Evolutionary conservation across 2,797 vertebrate genomes (phyloP), one percentile per base, ranked within the genome.

Genomic region (Masticophis lateralis): DNA sequence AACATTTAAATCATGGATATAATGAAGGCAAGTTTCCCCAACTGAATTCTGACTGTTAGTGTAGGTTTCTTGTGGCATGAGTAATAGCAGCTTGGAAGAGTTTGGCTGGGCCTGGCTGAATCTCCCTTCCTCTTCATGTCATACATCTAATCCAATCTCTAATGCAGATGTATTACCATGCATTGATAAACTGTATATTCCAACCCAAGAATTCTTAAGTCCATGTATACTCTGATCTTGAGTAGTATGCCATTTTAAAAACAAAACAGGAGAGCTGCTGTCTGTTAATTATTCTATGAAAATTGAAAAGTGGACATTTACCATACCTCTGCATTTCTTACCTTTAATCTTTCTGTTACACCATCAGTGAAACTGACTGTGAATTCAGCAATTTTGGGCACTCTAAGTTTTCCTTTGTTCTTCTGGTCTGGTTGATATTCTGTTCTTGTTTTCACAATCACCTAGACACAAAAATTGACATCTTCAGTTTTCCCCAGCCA

Each of bases 391-490:
- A 99, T 99, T 98, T 99, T 99, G 51, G 99, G 99, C 94, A 99
- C 98, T 97, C 99, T 99, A 98, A 99, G 98, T 97, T 98, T 99
- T 94, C 98, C 98, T 97, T 98, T 98, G 97, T 98, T 99, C 98
- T 99, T 99, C 98, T 99, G 99, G 97, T 99, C 99, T 37, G 99
- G 99, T 96, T 99, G 99, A 96, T 98, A 99, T 91, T 99, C 99
- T 79, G 99, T 99, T 95, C 98, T 98, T 96, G 99, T 99, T 97
- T 99, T 99, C 98, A 99, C 99, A 96, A 99, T 99, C 97, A 99
- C 99, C 99, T 99, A 89, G 97, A 61, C 97, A 87, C 51, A 96
- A 94, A 93, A 87, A 93, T 83, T 79, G 90, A 91, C 53, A 95
- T 5, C 87, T 66, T 88, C 88, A 95, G 57, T 32, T 89, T 95